Conservation (phyloP, 30 jellyfish, hydroid and myxozoan genomes). For the Hydractinia symbiolongicarpus region DNA sequence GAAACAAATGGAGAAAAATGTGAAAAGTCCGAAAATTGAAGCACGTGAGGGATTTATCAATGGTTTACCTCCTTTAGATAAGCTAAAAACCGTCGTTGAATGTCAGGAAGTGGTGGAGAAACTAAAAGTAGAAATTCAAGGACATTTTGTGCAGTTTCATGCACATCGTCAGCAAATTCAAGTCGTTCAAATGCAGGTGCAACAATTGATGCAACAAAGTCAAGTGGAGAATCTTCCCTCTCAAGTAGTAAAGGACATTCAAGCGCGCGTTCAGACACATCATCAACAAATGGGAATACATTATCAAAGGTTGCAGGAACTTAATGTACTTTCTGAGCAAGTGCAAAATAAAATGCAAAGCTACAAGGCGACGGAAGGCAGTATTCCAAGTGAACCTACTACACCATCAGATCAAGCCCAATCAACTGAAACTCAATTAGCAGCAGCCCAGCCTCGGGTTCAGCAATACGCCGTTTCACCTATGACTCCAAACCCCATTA, state of each 20-base stretch:
- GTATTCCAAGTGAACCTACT: too few relatives aligned
- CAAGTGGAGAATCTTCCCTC: slow-evolving; percentile 75
- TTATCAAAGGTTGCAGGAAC: slow-evolving; percentile 80
- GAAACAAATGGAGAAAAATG: neutral
- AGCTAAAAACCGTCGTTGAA: slow-evolving; percentile 24
- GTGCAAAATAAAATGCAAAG: slow-evolving; percentile 47
- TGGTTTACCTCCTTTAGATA: neutral
- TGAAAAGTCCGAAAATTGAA: neutral
- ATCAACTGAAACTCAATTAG: too few relatives aligned
- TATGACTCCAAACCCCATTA: too few relatives aligned
- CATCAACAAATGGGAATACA: slow-evolving; percentile 91
- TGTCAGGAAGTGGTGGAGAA: slow-evolving; percentile 76
- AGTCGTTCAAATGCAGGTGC: slow-evolving; percentile 76
- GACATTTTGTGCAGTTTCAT: slow-evolving; percentile 88
- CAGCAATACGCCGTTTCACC: too few relatives aligned
- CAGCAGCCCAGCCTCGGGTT: too few relatives aligned
- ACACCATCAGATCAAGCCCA: too few relatives aligned
- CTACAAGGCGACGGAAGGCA: too few relatives aligned
- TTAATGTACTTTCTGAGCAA: slow-evolving; percentile 70
- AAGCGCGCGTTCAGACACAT: slow-evolving; percentile 68
- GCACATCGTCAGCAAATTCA: slow-evolving; percentile 87
- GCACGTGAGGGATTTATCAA: neutral
- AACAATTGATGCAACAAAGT: slow-evolving; percentile 57
- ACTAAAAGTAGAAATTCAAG: slow-evolving; percentile 77
- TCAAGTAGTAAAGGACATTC: slow-evolving; percentile 65